Conservation (phyloP, 2,888 invertebrate genomes). For the Diplolepis rosae region DNA sequence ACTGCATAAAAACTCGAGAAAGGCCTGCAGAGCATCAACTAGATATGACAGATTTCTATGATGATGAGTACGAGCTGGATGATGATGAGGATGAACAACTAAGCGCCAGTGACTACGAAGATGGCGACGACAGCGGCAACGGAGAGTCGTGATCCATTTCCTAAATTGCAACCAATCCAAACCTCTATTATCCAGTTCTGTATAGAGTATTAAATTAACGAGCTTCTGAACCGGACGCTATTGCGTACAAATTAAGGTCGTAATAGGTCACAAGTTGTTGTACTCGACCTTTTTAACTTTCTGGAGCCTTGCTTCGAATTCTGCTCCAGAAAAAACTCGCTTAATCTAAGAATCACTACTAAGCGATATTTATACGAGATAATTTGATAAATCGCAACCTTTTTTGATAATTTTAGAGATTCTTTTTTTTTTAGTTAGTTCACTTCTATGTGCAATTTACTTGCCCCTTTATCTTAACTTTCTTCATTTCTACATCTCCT, state of each 20-base stretch:
- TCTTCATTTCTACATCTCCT: neutral
- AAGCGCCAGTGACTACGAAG: slow-evolving; percentile 82
- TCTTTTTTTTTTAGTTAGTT: neutral
- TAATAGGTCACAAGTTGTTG: neutral
- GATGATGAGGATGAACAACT: slow-evolving; percentile 79
- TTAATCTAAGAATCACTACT: neutral
- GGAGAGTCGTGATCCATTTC: slow-evolving; percentile 88
- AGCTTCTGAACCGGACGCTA: slow-evolving; percentile 66
- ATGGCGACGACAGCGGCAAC: slow-evolving; percentile 93
- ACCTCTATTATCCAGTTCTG: slow-evolving; percentile 63
- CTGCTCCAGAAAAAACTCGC: neutral
- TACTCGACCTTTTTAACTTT: neutral
- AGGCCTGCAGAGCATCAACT: slow-evolving; percentile 88
- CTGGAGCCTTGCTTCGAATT: neutral
- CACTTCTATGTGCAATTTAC: neutral
- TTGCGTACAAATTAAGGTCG: neutral
- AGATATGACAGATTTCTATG: slow-evolving; percentile 97
- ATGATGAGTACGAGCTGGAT: slow-evolving; percentile 92
- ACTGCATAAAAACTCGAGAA: slow-evolving; percentile 95
- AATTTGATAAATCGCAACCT: neutral
- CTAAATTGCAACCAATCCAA: slow-evolving; percentile 45
- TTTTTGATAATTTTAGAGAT: neutral
- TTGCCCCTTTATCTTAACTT: neutral
- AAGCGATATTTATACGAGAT: neutral
- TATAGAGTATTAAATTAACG: slow-evolving; percentile 68